phyloP scores from a whole-genome alignment of 2,797 vertebrate genomes.

The Poecile montanus region DNA sequence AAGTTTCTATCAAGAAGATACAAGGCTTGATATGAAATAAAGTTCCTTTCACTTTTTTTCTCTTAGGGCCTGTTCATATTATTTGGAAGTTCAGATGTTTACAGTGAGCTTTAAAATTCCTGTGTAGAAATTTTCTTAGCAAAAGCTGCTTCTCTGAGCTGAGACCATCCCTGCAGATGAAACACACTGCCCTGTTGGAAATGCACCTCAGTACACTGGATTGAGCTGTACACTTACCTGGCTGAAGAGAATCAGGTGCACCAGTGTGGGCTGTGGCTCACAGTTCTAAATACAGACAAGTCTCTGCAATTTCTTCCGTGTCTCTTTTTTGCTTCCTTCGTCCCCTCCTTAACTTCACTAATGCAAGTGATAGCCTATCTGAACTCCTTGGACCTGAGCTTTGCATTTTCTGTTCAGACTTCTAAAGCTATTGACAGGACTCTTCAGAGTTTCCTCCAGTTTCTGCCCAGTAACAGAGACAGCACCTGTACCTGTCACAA shows the following conservation, averaged over 20 bases:
- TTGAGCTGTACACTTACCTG: not conserved
- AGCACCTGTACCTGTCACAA: accelerated
- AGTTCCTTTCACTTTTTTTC: not conserved
- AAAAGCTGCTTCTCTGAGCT: not conserved
- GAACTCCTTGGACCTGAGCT: not conserved
- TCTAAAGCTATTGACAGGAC: not conserved
- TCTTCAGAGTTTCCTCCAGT: not conserved
- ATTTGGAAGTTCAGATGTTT: not conserved
- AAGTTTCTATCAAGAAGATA: not conserved
- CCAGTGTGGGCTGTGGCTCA: not conserved
- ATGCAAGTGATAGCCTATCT: not conserved
- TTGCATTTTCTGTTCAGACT: not conserved
- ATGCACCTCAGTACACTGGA: not conserved
- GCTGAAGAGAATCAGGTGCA: not conserved
- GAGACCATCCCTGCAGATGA: not conserved
- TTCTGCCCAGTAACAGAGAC: not conserved
- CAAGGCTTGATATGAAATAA: not conserved
- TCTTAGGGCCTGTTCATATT: not conserved
- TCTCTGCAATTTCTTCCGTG: not conserved
- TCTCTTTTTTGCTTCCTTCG: not conserved
- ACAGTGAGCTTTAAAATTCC: not conserved
- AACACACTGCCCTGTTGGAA: not conserved
- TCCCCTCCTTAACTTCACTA: not conserved
- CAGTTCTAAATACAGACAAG: too few relatives aligned
- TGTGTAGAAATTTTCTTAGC: not conserved